Evolutionary conservation across 2,888 invertebrate genomes (phyloP).

Genomic region (Zelleria hepariella): DNA sequence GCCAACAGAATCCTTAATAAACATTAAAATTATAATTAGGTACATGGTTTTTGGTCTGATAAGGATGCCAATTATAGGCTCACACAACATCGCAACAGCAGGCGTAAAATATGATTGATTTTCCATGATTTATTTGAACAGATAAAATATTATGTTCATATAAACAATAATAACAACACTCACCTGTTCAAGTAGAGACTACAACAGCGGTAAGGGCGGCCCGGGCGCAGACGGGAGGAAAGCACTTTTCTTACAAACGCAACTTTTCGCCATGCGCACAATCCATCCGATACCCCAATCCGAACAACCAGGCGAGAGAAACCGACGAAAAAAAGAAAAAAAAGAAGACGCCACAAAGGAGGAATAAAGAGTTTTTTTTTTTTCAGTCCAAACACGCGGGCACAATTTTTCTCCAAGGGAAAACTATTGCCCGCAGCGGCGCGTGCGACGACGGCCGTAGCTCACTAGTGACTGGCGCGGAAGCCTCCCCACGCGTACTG

Average conservation of each 20-base stretch:
- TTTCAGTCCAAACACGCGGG: conserved; percentile 40
- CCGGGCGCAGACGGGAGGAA: conserved; percentile 51
- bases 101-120: too few species aligned
- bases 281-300: conserved; percentile 41
- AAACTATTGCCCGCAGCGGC: conserved; percentile 62
- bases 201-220: conserved; percentile 34
- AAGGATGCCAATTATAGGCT: too few species aligned
- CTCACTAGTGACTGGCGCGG: conserved; percentile 51
- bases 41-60: too few species aligned
- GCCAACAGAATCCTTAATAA: too few species aligned
- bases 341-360: background rate
- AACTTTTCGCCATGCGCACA: conserved; percentile 59
- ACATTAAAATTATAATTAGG: too few species aligned
- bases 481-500: conserved; percentile 31
- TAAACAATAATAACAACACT: conserved; percentile 14
- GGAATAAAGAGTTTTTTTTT: conserved; percentile 9
- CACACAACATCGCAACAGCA: too few species aligned
- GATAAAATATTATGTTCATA: background rate
- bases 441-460: conserved; percentile 50
- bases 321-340: conserved; percentile 4
- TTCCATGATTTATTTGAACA: background rate
- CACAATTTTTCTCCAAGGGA: conserved; percentile 60
- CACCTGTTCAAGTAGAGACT: conserved; percentile 24
- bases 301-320: conserved; percentile 15
- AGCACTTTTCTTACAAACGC: conserved; percentile 48